phyloP scores from a whole-genome alignment of 1,140 invertebrate genomes.

The Melanaphis sacchari region DNA sequence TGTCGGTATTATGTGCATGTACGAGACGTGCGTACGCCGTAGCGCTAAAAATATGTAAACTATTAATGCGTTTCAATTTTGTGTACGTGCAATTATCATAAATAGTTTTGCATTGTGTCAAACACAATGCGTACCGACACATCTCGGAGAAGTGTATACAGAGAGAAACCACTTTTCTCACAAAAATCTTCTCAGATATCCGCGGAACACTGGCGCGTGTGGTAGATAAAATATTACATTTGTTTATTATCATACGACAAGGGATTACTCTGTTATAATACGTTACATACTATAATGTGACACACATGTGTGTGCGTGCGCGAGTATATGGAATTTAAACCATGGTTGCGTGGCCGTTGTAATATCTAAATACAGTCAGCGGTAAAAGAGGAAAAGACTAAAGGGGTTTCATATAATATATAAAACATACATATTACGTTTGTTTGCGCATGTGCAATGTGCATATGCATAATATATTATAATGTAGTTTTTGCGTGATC shows the following conservation, averaged over 20 bases:
- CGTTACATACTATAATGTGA: too few relatives aligned
- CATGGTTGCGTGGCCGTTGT: background rate
- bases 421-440: background rate
- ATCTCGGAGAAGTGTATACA: background rate
- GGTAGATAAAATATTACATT: background rate
- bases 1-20: background rate
- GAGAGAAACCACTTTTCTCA: background rate
- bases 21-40: background rate
- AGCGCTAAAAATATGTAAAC: background rate
- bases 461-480: constrained; percentile 20
- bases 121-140: background rate
- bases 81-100: constrained; percentile 12
- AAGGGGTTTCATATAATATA: background rate
- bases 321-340: background rate
- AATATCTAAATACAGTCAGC: background rate
- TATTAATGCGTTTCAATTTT: background rate
- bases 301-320: background rate
- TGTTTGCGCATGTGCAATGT: constrained; percentile 1
- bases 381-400: background rate
- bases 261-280: background rate
- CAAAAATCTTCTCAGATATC: background rate
- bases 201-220: background rate
- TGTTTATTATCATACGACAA: background rate
- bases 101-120: background rate
- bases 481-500: background rate